Conservation (phyloP, 2,888 invertebrate genomes). For the Agelastica alni region DNA sequence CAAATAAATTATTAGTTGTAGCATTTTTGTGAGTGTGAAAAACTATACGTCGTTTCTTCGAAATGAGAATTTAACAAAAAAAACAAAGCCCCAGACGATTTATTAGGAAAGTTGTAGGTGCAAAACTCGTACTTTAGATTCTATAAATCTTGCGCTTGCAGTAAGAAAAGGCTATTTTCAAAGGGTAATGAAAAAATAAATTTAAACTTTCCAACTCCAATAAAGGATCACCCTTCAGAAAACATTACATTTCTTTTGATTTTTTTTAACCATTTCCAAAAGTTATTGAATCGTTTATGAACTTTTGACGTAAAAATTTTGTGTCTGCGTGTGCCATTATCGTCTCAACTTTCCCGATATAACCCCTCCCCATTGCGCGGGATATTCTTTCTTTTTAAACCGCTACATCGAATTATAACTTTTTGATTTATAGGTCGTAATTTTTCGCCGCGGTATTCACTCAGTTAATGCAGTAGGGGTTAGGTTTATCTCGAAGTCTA, state of each 20-base stretch:
- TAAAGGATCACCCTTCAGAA: not conserved
- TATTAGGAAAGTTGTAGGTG: no score
- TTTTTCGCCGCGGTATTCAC: slow-evolving; percentile 12
- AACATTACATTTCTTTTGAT: not conserved
- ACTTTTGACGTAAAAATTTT: not conserved
- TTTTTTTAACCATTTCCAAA: not conserved
- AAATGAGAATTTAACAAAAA: no score
- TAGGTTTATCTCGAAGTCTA: not conserved
- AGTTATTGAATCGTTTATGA: not conserved
- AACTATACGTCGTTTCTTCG: no score
- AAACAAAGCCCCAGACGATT: no score
- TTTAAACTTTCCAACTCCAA: no score
- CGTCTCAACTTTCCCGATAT: slow-evolving; percentile 19
- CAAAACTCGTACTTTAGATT: no score
- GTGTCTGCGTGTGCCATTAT: slow-evolving; percentile 10
- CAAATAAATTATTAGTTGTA: no score
- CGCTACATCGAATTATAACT: slow-evolving; percentile 21
- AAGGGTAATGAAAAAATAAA: no score
- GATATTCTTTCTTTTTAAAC: slow-evolving; percentile 3
- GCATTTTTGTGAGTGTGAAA: no score
- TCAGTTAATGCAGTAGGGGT: slow-evolving; percentile 16
- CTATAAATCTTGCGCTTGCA: no score
- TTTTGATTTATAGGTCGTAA: slow-evolving; percentile 22
- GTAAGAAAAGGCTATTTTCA: no score
- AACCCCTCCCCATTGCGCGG: slow-evolving; percentile 12